Evolutionary conservation across 2,888 invertebrate species (phyloP), one percentile per base, ranked within the genome.

Genomic region (Gastracanthus pulcherrimus): DNA sequence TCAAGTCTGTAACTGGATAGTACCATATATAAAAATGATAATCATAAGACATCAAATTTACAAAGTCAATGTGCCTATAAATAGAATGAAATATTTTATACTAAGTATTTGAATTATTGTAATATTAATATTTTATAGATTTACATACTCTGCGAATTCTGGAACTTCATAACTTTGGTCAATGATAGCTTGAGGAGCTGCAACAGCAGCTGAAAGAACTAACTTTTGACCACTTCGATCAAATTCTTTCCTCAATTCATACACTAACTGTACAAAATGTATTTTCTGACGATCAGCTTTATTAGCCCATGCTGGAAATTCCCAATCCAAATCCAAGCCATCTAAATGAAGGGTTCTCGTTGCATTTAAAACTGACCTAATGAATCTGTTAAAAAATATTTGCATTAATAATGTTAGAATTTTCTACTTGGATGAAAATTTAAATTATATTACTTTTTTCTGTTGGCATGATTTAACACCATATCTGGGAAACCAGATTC

Each of bases 1-100:
- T 98, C 16, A 97, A 92, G 0, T 97, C 95, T 23, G 98, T 98
- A 85, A 97, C 94, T 0, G 98, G 98, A 1, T 96, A 95, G 82
- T 94, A 94, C 89, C 93, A 93, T 4, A 94, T 94, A 88, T 94
- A 98, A 88, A 94, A 96, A 90, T 98, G 97, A 88, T 95, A 98
- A 90, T 98, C 98, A 89, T 98, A 98, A 0, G 96, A 94, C 98
- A 98, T 98, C n/a, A 98, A 89, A 90, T 97, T 97, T 0, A 97
- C 94, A 92, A 94, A 97, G 91, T 98, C 98, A 0, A 95, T 94
- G 89, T 96, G 93, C 71, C 95, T 95, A 88, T 76, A 23, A 36
- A 29, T 69, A 79, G 36, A 31, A 23, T 38, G 71, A 71, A 58
- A 70, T 23, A 11, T 64, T 62, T 16, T 62, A 64, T 9, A 62